A percentile compares a stretch with the other conserved stretches of the same genome.
phyloP scores from a whole-genome alignment of 2,888 invertebrate species.

The Isotomurus palustris region DNA sequence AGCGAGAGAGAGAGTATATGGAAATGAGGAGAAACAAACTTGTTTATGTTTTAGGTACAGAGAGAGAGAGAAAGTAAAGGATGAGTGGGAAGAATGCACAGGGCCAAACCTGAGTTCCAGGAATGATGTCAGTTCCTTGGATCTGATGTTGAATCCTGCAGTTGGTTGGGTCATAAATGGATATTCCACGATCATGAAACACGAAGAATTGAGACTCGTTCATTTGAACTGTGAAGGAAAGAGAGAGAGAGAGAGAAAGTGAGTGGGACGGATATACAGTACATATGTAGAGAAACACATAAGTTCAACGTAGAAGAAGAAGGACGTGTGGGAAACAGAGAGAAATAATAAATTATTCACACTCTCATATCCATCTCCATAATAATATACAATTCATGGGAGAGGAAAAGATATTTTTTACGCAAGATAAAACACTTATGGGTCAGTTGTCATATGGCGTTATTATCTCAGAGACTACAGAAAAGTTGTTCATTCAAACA shows the following conservation, averaged over 20 bases:
- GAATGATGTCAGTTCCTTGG: constrained; percentile 64
- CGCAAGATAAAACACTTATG: not conserved
- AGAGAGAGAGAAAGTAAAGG: too few relatives aligned
- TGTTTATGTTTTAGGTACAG: too few relatives aligned
- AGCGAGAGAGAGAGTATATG: too few relatives aligned
- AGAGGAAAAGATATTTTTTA: not conserved
- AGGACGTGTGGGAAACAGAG: too few relatives aligned
- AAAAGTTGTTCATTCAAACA: too few relatives aligned
- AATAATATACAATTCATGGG: too few relatives aligned
- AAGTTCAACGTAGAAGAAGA: too few relatives aligned
- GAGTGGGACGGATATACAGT: too few relatives aligned
- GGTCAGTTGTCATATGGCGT: not conserved
- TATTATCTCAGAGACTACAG: too few relatives aligned
- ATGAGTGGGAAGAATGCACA: too few relatives aligned
- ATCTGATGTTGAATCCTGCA: constrained; percentile 68
- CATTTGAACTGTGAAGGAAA: constrained; percentile 19
- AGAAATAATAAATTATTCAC: constrained; percentile 1
- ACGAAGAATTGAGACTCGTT: constrained; percentile 65
- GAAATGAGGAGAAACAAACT: too few relatives aligned
- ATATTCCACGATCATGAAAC: constrained; percentile 70
- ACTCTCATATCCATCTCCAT: not conserved
- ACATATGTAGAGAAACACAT: too few relatives aligned
- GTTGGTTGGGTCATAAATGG: constrained; percentile 66
- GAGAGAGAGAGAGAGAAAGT: not conserved
- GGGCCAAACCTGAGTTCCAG: constrained; percentile 59